Percentiles rank a stretch among this genome's conserved stretches.
These are phyloP conservation scores for Conger conger DNA, from an alignment of 2,113 vertebrate genomes.

Conservation along the genomic window DNA sequence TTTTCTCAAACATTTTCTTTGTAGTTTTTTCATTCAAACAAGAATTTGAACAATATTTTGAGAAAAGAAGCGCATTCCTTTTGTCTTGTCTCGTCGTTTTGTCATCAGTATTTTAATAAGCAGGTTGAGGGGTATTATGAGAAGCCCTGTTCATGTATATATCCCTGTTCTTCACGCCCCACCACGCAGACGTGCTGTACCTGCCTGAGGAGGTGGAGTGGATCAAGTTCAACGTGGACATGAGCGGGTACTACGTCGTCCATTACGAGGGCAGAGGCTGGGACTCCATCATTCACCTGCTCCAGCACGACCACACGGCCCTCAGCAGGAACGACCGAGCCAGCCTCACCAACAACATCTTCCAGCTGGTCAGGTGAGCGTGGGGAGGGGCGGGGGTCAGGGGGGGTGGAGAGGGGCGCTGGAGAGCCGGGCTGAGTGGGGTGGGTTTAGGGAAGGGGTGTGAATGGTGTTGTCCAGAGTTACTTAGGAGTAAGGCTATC, in stretches of 20 bases:
- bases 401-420: too few species aligned
- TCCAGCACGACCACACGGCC: constrained; percentile 70
- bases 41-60: not conserved
- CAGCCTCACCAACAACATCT: constrained; percentile 82
- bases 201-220: constrained; percentile 81
- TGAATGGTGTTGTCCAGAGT: too few species aligned
- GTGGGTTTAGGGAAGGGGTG: not conserved
- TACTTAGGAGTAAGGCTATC: too few species aligned
- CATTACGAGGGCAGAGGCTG: constrained; percentile 82
- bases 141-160: not conserved
- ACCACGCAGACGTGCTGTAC: constrained; percentile 72
- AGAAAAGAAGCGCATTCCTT: too few species aligned
- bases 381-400: not conserved
- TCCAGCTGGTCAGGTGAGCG: constrained; percentile 86
- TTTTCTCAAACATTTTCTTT: not conserved
- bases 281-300: constrained; percentile 73
- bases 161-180: not conserved
- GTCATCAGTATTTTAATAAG: not conserved
- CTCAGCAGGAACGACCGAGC: constrained; percentile 84
- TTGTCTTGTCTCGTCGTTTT: not conserved
- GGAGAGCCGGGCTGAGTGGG: too few species aligned
- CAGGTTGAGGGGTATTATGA: not conserved
- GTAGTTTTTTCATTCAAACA: not conserved
- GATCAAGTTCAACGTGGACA: constrained; percentile 89
- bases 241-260: constrained; percentile 90